Conservation (phyloP, 2,888 invertebrate species). For the Drosophila cognata region DNA sequence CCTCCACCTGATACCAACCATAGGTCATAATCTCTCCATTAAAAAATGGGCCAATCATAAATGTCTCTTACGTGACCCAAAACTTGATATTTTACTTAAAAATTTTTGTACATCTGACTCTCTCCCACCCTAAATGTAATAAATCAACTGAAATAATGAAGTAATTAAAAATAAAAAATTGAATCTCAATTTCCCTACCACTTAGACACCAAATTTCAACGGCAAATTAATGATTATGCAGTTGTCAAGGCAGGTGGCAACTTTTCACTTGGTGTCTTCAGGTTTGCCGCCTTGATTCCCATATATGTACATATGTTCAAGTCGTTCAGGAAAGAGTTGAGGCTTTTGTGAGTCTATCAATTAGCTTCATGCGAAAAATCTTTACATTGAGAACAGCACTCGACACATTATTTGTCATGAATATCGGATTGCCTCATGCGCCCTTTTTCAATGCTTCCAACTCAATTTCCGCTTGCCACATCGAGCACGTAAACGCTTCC, state of each 20-base stretch:
- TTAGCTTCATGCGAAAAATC: conserved; percentile 13
- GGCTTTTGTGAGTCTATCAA: conserved; percentile 6
- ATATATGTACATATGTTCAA: background rate
- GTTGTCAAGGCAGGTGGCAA: background rate
- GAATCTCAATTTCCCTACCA: accelerated
- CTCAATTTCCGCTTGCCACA: conserved; percentile 64
- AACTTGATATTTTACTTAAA: background rate
- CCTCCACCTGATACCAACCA: background rate
- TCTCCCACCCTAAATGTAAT: background rate
- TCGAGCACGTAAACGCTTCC: conserved; percentile 62
- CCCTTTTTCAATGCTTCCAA: conserved; percentile 24
- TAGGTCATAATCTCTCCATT: background rate
- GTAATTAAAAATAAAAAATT: background rate
- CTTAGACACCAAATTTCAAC: background rate
- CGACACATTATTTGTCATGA: background rate
- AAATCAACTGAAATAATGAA: background rate
- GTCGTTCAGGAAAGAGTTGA: background rate
- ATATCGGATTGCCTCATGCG: conserved; percentile 33
- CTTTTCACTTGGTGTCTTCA: background rate
- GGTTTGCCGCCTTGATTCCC: background rate
- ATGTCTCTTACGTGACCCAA: background rate
- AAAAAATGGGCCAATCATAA: background rate
- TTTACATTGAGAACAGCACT: background rate
- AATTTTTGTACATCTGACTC: background rate
- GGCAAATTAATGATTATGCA: background rate